phyloP scores from a whole-genome alignment of 2,113 vertebrate genomes.

The Silurus asotus region DNA sequence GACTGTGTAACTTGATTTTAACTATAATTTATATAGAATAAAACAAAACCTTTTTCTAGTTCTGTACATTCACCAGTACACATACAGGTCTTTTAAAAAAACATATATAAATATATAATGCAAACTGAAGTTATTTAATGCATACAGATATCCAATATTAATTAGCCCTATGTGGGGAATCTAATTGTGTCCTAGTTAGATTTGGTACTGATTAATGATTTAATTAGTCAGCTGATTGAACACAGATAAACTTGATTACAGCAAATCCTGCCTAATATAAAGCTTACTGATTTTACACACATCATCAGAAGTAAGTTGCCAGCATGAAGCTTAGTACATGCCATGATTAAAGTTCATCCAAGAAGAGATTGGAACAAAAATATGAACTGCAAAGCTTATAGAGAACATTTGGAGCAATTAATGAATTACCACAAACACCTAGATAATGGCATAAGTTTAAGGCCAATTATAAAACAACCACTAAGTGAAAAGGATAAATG shows the following conservation, averaged over 20 bases:
- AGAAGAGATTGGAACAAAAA: background rate
- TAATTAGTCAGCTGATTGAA: slow-evolving; percentile 11
- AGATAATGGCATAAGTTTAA: background rate
- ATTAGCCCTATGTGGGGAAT: background rate
- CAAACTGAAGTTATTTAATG: slow-evolving; percentile 9
- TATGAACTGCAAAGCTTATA: background rate
- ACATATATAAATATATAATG: background rate
- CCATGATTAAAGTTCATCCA: background rate
- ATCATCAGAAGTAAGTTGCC: background rate
- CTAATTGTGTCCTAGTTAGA: background rate
- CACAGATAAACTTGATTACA: background rate
- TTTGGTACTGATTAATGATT: background rate
- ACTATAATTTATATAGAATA: no score
- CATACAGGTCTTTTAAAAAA: background rate
- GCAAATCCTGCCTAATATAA: background rate
- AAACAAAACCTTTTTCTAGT: background rate
- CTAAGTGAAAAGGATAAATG: background rate
- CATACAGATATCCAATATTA: background rate
- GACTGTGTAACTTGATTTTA: background rate
- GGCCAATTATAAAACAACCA: background rate
- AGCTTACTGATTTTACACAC: background rate
- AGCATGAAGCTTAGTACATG: background rate
- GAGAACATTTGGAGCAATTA: background rate
- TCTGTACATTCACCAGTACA: background rate
- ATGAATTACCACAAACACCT: background rate